Evolutionary conservation across 2,888 invertebrate species (phyloP), one percentile per base, ranked within the genome.

Genomic region (Ichneumon xanthorius): DNA sequence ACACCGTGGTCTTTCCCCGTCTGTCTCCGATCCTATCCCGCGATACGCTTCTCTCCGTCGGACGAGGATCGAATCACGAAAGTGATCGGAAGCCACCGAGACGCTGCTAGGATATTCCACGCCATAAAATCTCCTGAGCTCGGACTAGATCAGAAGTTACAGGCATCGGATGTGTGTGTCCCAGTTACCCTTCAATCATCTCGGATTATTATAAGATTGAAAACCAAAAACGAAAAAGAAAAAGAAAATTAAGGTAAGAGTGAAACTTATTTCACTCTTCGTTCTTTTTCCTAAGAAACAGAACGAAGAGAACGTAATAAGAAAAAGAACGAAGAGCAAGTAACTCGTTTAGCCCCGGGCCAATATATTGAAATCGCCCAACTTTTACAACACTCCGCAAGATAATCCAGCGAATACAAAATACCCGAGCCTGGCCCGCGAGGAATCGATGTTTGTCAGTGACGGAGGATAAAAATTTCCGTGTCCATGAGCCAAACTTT

Each of bases 11-110:
- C 26, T 55, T 65, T 71, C 22, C 14, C 40, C n/a, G n/a, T 19
- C 50, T n/a, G 40, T 76, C 63, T 76, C 45, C 55, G 75, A 55
- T 45, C 11, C 19, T 71, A 26, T 55, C 71, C 63, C 30, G 30
- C 63, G 33, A 16, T 33, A 72, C 75, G 65, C 67, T 85, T 71
- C 68, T 80, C 72, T 26, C 87, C 87, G 87, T 81, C 86, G 87
- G 86, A 55, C 70, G 78, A 65, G 30, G 61, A 85, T 53, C 82
- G 77, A 80, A 82, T 85, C 80, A 61, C 67, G 53, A 55, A 16
- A 19, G 63, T 81, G 78, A 76, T 65, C 75, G 75, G 45, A 76
- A 53, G 6, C 33, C 22, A 30, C n/a, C 26, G 50, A 26, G 26
- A 16, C n/a, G 58, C 26, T 48, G 33, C 55, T 58, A 5, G 53